These are phyloP conservation scores for Apodemus agrarius DNA, from an alignment of 2,797 vertebrate genomes.

Conservation along the genomic window DNA sequence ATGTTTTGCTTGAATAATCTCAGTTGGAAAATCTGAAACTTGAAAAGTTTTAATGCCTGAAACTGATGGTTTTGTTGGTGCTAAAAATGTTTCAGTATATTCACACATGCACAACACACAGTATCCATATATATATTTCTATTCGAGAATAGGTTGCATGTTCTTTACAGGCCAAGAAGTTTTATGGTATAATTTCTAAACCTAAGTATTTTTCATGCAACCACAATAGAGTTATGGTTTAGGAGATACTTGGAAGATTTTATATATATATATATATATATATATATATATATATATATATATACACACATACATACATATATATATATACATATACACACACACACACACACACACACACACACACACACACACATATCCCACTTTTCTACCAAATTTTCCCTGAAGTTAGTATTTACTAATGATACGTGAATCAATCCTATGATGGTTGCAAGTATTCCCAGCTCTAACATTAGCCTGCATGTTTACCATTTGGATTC, in stretches of 20 bases:
- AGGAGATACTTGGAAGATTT: neutral
- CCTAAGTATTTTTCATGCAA: neutral
- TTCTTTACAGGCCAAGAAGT: neutral
- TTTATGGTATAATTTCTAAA: conserved; percentile 46
- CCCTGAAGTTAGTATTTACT: neutral
- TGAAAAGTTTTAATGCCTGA: neutral
- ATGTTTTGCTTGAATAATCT: neutral
- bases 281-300: neutral
- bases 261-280: too few species aligned
- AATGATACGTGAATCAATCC: neutral
- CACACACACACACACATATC: too few species aligned
- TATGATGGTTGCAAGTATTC: neutral
- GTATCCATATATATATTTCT: neutral
- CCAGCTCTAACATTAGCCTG: neutral
- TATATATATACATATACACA: too few species aligned
- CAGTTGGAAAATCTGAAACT: neutral
- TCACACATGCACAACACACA: neutral
- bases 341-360: too few species aligned
- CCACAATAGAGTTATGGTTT: neutral
- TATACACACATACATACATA: too few species aligned
- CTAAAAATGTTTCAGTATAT: neutral
- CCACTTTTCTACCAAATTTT: neutral
- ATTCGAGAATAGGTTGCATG: conserved; percentile 12
- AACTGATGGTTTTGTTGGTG: neutral
- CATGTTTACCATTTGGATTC: neutral